These are phyloP conservation scores for Cyaniris semiargus DNA, from an alignment of 2,888 invertebrate genomes.

Conservation along the genomic window DNA sequence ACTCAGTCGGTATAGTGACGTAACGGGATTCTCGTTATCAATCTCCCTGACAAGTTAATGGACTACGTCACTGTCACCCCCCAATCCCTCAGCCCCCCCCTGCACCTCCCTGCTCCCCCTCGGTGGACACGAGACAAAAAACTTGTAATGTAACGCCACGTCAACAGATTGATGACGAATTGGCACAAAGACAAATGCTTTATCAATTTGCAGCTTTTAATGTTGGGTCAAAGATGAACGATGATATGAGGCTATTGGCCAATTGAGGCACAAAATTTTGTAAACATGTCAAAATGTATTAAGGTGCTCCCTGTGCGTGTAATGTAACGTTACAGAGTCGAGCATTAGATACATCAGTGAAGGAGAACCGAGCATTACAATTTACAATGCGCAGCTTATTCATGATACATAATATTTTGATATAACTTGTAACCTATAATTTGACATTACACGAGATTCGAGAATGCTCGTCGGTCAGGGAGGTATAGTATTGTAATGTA, in stretches of 20 bases:
- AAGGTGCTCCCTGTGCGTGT: no score
- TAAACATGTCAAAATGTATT: no score
- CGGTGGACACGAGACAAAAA: slow-evolving; percentile 9
- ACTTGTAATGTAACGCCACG: slow-evolving; percentile 15
- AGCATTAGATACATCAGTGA: no score
- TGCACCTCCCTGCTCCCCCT: not conserved
- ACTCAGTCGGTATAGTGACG: not conserved
- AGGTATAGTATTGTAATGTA: no score
- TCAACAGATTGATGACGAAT: not conserved
- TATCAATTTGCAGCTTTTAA: not conserved
- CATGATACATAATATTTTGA: no score
- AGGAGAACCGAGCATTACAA: no score
- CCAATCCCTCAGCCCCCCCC: not conserved
- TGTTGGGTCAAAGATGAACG: not conserved
- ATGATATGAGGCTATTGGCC: not conserved
- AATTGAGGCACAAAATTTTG: not conserved
- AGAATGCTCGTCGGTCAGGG: no score
- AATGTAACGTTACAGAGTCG: no score
- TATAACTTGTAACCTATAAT: no score
- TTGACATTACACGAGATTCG: no score
- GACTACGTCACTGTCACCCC: not conserved
- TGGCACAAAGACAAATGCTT: not conserved
- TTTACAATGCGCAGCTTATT: no score
- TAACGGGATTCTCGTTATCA: not conserved
- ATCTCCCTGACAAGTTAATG: slow-evolving; percentile 17